Evolutionary conservation across 2,888 invertebrate genomes (phyloP).

Genomic region (Automeris io): DNA sequence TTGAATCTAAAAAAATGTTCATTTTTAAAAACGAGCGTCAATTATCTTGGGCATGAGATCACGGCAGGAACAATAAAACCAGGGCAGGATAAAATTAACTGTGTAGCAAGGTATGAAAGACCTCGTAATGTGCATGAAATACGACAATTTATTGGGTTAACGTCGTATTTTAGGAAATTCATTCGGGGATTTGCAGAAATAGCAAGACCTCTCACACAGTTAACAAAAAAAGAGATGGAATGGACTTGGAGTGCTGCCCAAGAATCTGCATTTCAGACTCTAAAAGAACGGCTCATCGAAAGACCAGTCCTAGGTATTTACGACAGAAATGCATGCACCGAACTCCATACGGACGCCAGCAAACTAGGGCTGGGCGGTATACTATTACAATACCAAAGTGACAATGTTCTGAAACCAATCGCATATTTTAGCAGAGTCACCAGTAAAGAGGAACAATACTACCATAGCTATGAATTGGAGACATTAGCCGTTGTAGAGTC

Average conservation of each 20-base stretch:
- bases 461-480: constrained; percentile 20
- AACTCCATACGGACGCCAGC: constrained; percentile 9
- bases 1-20: constrained; percentile 24
- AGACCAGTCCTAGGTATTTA: constrained; percentile 6
- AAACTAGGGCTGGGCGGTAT: constrained; percentile 7
- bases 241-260: constrained; percentile 1
- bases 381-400: constrained; percentile 4
- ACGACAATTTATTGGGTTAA: constrained; percentile 6
- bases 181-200: constrained; percentile 4
- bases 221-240: background rate
- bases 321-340: constrained; percentile 5
- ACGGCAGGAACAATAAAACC: constrained; percentile 4
- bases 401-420: background rate
- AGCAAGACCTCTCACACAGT: constrained; percentile 6
- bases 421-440: constrained; percentile 20
- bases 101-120: constrained; percentile 3
- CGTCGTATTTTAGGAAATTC: constrained; percentile 3
- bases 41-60: constrained; percentile 7
- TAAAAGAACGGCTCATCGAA: background rate
- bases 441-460: constrained; percentile 15
- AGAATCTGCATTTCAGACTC: background rate
- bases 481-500: constrained; percentile 18
- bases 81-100: constrained; percentile 1
- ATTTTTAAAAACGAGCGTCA: constrained; percentile 3
- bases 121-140: constrained; percentile 8